Base-by-base conservation (phyloP, 2,888 invertebrate species). In the Caenorhabditis sp. region DNA sequence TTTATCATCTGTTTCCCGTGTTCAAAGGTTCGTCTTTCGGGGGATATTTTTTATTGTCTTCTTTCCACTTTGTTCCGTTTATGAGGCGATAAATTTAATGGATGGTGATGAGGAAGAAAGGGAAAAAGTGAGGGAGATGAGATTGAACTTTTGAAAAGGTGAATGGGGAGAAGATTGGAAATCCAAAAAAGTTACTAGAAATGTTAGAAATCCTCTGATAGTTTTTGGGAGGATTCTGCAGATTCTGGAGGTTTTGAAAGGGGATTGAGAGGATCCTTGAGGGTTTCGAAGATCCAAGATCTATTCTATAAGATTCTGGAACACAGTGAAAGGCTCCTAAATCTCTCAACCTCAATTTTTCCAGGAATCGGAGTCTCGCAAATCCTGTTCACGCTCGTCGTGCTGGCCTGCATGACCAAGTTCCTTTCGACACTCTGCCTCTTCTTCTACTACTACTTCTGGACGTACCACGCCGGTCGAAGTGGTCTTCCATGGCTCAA, bases 311-410 rank as follows among this genome's bases (percentile, higher is more conserved):
- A 44, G 5, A 44, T 44, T 44, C 16, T 14, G 16, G 12, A 44
- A 3, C 16, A 47, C n/a, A n/a, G n/a, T n/a, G n/a, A n/a, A n/a
- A n/a, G n/a, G n/a, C n/a, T 14, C 51, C 51, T 7, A 22, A 51
- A 51, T 22, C 19, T 22, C 10, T 58, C 35, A 7, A 16, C 8
- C n/a, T n/a, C n/a, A n/a, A n/a, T n/a, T 35, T 38, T 63, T 63
- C 16, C 79, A 90, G 92, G 92, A 24, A 90, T 92, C 61, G 92
- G 92, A 8, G 90, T 92, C 8, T 85, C 91, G 1, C 92, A 92
- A 58, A 85, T 89, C 24, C 82, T 89, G 12, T 85, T 87, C 85
- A 84, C 88, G 12, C 69, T 89, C 31, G 72, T 89, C 59, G 86
- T 90, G 0, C 70, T 90, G 61, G 90, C 89, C 19, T 86, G 85